Conservation (phyloP, 23 tunicate species). For the Ciona savignyi region DNA sequence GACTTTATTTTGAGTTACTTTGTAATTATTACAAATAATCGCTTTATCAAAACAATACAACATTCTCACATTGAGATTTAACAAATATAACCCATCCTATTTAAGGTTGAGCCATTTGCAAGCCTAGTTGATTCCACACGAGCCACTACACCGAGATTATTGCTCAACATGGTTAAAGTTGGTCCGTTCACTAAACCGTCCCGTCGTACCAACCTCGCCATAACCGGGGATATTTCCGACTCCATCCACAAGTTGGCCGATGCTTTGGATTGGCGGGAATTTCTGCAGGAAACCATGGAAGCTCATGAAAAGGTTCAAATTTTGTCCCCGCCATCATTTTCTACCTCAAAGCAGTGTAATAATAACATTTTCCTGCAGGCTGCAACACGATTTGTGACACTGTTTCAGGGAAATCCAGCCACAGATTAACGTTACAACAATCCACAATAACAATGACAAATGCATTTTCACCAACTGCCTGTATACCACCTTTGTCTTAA, state of each 20-base stretch:
- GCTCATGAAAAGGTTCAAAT: slow-evolving; percentile 22
- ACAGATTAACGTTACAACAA: no score
- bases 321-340: no score
- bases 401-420: no score
- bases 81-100: no score
- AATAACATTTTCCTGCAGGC: background rate
- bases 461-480: no score
- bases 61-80: no score
- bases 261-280: slow-evolving; percentile 39
- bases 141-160: slow-evolving; percentile 40
- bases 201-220: slow-evolving; percentile 39
- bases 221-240: slow-evolving; percentile 51
- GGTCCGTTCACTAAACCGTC: slow-evolving; percentile 56
- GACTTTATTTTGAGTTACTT: no score
- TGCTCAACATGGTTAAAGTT: slow-evolving; percentile 62
- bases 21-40: no score
- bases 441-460: no score
- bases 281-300: slow-evolving; percentile 22
- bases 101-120: slow-evolving; percentile 92
- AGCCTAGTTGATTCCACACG: slow-evolving; percentile 59
- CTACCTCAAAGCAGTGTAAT: background rate
- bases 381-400: background rate
- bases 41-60: no score
- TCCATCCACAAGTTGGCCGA: slow-evolving; percentile 20
- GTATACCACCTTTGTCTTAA: no score